A percentile compares a stretch with the other conserved stretches of the same genome.
Conservation (phyloP, 2,888 invertebrate genomes). For the Idaea biselata region DNA sequence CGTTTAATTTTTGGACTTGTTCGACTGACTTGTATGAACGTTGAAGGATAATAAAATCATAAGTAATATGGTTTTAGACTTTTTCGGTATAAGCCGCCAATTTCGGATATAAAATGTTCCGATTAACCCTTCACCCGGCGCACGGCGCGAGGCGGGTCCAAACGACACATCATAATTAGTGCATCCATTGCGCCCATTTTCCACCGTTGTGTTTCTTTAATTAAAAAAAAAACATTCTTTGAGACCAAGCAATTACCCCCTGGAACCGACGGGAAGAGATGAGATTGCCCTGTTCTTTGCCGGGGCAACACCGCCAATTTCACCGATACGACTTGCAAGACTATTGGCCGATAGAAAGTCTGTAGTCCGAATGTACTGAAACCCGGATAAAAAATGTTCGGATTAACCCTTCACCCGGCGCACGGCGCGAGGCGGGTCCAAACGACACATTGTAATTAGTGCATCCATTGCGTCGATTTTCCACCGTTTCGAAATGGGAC, state of each 20-base stretch:
- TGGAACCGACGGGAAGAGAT: no score
- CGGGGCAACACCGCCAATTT: no score
- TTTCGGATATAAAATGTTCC: constrained; percentile 7
- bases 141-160: constrained; percentile 25
- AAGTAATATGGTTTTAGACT: no score
- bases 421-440: constrained; percentile 25
- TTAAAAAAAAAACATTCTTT: no score
- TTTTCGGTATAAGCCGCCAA: no score
- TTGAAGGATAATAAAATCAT: no score
- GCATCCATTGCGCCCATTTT: constrained; percentile 27
- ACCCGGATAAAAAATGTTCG: constrained; percentile 8
- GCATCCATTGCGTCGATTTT: constrained; percentile 27
- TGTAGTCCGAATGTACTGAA: neutral
- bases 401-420: constrained; percentile 5
- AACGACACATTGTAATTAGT: constrained; percentile 38
- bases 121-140: constrained; percentile 5
- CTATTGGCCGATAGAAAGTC: neutral
- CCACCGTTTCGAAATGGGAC: constrained; percentile 11
- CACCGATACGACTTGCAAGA: neutral
- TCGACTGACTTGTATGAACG: no score
- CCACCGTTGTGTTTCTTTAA: no score
- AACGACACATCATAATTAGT: constrained; percentile 38
- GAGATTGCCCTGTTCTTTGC: no score
- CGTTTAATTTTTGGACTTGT: no score
- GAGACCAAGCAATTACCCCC: no score